Evolutionary conservation across 2,113 vertebrate genomes (phyloP).

Genomic region (Microtus richardsoni): DNA sequence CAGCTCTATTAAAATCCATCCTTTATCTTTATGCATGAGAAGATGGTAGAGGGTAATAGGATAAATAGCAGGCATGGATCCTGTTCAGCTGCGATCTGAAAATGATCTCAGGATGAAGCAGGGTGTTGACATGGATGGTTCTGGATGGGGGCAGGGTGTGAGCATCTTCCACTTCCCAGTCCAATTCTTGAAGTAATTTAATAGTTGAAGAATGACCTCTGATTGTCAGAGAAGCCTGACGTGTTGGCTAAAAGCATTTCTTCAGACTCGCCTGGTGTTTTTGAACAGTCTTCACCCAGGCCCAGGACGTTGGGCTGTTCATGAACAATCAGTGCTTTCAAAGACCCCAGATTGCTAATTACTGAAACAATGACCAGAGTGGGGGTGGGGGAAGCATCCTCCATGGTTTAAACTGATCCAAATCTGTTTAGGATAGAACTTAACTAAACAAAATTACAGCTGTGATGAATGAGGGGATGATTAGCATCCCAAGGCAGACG

Average conservation of each 20-base stretch:
- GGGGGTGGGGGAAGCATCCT: neutral
- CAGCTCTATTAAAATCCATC: neutral
- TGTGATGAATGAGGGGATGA: neutral
- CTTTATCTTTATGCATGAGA: neutral
- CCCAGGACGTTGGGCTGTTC: neutral
- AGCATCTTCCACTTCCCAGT: neutral
- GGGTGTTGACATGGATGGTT: neutral
- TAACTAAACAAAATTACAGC: neutral
- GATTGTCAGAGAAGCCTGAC: neutral
- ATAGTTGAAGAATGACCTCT: neutral
- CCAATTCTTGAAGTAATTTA: neutral
- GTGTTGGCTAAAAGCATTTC: neutral
- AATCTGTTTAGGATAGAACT: neutral
- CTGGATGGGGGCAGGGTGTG: neutral
- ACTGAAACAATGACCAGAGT: neutral
- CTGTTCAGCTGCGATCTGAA: neutral
- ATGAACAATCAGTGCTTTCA: neutral
- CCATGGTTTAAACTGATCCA: neutral
- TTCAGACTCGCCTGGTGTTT: neutral
- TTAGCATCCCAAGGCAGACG: neutral
- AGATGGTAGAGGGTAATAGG: neutral
- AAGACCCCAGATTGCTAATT: conserved; percentile 35
- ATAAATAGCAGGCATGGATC: neutral
- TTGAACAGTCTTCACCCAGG: conserved; percentile 3
- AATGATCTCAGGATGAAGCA: neutral